A percentile compares a stretch with the other conserved stretches of the same genome.
Evolutionary conservation across 2,113 vertebrate species (phyloP).

Genomic region (Etheostoma spectabile): DNA sequence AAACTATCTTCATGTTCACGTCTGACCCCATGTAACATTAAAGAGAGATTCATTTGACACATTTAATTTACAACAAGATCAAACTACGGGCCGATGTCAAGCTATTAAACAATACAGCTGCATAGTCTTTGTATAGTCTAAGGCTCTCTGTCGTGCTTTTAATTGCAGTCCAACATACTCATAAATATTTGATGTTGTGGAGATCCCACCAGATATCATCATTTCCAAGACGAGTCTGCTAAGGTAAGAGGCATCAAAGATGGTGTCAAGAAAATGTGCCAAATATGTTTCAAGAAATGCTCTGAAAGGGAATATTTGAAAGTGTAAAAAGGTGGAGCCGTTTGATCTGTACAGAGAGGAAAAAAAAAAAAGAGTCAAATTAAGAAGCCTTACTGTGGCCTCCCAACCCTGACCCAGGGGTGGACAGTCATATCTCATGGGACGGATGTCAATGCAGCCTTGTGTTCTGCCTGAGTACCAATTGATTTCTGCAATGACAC

Average conservation of each 20-base stretch:
- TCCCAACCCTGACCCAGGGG: conserved; percentile 51
- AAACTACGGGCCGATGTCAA: conserved; percentile 34
- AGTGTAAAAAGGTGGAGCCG: conserved; percentile 52
- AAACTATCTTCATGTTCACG: conserved; percentile 14
- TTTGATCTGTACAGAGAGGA: conserved; percentile 48
- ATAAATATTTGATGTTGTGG: conserved; percentile 69
- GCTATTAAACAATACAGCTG: conserved; percentile 28
- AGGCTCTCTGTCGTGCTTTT: conserved; percentile 52
- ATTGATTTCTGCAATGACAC: conserved; percentile 76
- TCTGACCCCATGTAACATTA: conserved; percentile 4
- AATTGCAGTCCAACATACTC: conserved; percentile 70
- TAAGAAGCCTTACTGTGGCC: conserved; percentile 13
- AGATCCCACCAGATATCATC: conserved; percentile 58
- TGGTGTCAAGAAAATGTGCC: conserved; percentile 65
- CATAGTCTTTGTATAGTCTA: conserved; percentile 24
- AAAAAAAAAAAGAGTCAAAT: conserved; percentile 32
- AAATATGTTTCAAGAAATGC: conserved; percentile 57
- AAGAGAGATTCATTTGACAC: conserved; percentile 4
- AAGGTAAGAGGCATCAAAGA: conserved; percentile 71
- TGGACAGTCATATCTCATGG: conserved; percentile 63
- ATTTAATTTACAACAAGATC: conserved; percentile 24
- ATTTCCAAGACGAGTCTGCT: conserved; percentile 51
- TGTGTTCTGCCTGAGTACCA: conserved; percentile 69
- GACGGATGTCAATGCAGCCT: conserved; percentile 62
- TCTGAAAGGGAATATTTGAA: conserved; percentile 68